A percentile compares a stretch with the other conserved stretches of the same genome.
These are phyloP conservation scores for Sarcoramphus papa DNA, from an alignment of 2,797 vertebrate species.

Conservation along the genomic window DNA sequence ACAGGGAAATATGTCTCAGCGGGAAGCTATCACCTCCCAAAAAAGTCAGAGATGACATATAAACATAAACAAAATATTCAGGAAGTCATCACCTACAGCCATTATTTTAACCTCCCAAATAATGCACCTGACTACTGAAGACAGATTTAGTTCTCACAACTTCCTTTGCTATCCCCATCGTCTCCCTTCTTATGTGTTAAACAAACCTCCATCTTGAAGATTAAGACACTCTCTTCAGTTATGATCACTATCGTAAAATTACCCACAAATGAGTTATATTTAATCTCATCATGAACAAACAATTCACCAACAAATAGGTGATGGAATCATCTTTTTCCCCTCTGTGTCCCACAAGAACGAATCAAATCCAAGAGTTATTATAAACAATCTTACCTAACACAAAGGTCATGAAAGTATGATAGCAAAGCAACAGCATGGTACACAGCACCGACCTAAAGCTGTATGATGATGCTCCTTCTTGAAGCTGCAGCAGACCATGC, in stretches of 20 bases:
- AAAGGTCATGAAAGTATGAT: conserved; percentile 99
- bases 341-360: conserved; percentile 6
- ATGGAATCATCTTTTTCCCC: neutral
- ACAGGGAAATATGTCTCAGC: neutral
- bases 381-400: conserved; percentile 86
- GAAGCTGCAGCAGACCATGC: conserved; percentile 90
- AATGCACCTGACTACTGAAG: neutral
- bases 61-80: neutral
- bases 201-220: neutral
- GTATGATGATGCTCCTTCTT: conserved; percentile 86
- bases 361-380: conserved; percentile 50
- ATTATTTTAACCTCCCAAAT: neutral
- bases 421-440: conserved; percentile 96
- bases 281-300: neutral
- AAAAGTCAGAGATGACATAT: neutral
- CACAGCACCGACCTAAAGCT: conserved; percentile 94
- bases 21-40: neutral
- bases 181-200: neutral
- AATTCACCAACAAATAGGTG: neutral
- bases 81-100: neutral
- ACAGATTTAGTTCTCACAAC: neutral
- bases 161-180: neutral
- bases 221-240: neutral
- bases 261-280: neutral
- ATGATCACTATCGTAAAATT: neutral